Conservation (phyloP, 2,888 invertebrate genomes). For the Catonia carolina region DNA sequence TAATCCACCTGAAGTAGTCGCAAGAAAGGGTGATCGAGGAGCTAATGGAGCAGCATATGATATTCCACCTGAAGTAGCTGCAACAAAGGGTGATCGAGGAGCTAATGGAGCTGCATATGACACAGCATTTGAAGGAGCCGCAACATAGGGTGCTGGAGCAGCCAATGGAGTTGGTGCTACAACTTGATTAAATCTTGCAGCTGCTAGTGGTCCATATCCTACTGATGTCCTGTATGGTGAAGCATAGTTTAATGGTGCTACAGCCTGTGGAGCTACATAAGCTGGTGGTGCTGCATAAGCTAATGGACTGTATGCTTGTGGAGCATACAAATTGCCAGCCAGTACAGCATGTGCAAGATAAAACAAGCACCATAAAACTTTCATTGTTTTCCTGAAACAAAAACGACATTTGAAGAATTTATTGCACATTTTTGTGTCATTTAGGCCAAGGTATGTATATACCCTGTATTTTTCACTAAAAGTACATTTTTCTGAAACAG, state of each 20-base stretch:
- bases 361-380: neutral
- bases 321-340: neutral
- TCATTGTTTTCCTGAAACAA: neutral
- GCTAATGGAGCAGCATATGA: constrained; percentile 19
- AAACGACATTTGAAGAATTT: too few species aligned
- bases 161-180: neutral
- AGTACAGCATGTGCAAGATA: neutral
- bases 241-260: neutral
- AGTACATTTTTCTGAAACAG: too few species aligned
- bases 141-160: neutral
- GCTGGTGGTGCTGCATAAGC: neutral
- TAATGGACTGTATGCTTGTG: neutral
- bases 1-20: constrained; percentile 18
- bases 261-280: neutral
- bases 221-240: constrained; percentile 3
- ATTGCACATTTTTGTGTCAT: too few species aligned
- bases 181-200: constrained; percentile 2
- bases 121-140: constrained; percentile 10
- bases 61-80: constrained; percentile 9
- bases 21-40: neutral
- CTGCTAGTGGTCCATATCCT: constrained; percentile 5
- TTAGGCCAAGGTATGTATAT: too few species aligned
- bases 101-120: neutral
- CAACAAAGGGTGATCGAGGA: too few species aligned
- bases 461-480: too few species aligned